Evolutionary conservation across 2,888 invertebrate genomes (phyloP).

Genomic region (Uloborus plumipes): DNA sequence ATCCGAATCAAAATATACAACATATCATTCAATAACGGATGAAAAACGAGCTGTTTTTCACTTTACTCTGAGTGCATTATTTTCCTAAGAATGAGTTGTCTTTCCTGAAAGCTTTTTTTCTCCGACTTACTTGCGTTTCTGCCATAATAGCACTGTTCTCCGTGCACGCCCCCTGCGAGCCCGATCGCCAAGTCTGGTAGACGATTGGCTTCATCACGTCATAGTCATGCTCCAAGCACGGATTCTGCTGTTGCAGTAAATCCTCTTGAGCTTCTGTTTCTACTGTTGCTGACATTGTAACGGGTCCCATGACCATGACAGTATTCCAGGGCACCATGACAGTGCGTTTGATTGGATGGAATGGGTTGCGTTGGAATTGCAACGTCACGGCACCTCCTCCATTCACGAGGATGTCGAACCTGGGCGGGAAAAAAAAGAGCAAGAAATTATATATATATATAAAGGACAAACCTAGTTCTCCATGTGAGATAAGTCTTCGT

Average conservation of each 20-base stretch:
- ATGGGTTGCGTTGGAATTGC: slow-evolving; percentile 92
- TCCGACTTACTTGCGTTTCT: slow-evolving; percentile 67
- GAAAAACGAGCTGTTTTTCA: too few species aligned
- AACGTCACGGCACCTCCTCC: slow-evolving; percentile 98
- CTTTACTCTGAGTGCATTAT: too few species aligned
- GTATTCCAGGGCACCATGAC: slow-evolving; percentile 96
- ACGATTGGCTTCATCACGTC: slow-evolving; percentile 94
- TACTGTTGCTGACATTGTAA: slow-evolving; percentile 78
- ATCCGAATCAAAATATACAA: too few species aligned
- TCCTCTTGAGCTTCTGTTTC: slow-evolving; percentile 76
- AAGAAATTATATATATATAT: neutral
- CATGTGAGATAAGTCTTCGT: too few species aligned
- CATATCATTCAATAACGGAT: too few species aligned
- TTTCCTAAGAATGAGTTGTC: too few species aligned
- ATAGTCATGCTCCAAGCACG: slow-evolving; percentile 90
- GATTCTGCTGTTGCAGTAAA: slow-evolving; percentile 76
- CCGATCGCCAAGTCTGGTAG: slow-evolving; percentile 93
- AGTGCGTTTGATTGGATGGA: slow-evolving; percentile 87
- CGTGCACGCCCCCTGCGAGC: slow-evolving; percentile 94
- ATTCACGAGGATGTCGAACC: slow-evolving; percentile 96
- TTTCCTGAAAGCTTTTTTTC: neutral
- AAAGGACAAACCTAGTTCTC: too few species aligned
- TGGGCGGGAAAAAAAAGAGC: slow-evolving; percentile 66
- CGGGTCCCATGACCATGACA: slow-evolving; percentile 90
- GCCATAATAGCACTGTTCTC: slow-evolving; percentile 84